A percentile compares a stretch with the other conserved stretches of the same genome.
phyloP scores from a whole-genome alignment of 2,797 vertebrate genomes.

The Danio kyathit region DNA sequence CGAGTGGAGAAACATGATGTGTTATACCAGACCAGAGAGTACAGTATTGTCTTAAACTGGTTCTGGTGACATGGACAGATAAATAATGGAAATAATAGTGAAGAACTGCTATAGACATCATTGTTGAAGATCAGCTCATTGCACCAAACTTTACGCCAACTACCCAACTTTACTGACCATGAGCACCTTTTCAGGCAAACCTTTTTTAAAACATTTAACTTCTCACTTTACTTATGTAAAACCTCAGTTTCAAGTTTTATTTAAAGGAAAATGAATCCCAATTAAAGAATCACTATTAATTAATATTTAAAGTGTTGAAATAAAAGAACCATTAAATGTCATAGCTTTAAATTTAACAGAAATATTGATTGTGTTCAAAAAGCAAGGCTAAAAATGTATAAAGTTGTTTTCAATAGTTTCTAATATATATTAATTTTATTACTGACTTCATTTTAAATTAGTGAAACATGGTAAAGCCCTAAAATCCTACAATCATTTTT shows the following conservation, averaged over 20 bases:
- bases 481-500: neutral
- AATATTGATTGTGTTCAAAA: neutral
- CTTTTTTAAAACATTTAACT: neutral
- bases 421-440: neutral
- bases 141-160: neutral
- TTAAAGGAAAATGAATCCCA: neutral
- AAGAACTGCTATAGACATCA: neutral
- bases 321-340: neutral
- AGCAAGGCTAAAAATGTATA: neutral
- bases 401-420: neutral
- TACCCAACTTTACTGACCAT: neutral
- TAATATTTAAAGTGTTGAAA: neutral
- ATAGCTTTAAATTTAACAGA: neutral
- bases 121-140: neutral
- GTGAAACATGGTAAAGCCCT: neutral
- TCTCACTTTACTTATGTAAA: neutral
- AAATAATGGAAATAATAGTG: neutral
- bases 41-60: neutral
- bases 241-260: neutral
- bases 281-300: neutral
- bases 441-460: neutral
- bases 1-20: neutral
- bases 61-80: neutral
- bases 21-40: neutral
- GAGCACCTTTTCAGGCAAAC: neutral